These are phyloP conservation scores for Empidonax alnorum DNA, from an alignment of 2,113 vertebrate species.

Conservation along the genomic window DNA sequence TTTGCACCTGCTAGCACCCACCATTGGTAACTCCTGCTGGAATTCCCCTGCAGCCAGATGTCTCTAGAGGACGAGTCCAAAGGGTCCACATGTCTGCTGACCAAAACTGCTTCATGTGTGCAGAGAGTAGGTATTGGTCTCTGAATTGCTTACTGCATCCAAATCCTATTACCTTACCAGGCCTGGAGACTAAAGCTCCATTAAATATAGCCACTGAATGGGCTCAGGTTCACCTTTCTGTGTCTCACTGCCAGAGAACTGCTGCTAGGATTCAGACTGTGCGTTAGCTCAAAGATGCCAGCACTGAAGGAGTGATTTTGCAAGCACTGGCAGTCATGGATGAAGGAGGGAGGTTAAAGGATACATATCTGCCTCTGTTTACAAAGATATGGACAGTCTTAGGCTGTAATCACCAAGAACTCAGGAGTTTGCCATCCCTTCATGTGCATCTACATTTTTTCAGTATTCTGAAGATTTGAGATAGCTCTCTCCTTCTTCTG, in stretches of 20 bases:
- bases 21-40: not conserved
- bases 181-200: not conserved
- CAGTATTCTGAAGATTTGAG: not conserved
- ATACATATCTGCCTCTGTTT: not conserved
- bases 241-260: not conserved
- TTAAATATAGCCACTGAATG: not conserved
- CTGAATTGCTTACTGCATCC: fast-evolving
- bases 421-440: not conserved
- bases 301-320: not conserved
- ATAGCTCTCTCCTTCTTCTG: not conserved
- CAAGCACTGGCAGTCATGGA: not conserved
- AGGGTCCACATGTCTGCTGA: not conserved
- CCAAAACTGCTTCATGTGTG: not conserved
- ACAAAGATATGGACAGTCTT: not conserved
- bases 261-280: not conserved
- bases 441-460: not conserved
- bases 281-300: not conserved
- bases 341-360: not conserved
- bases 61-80: not conserved
- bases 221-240: not conserved
- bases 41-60: not conserved
- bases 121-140: not conserved
- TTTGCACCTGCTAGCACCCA: not conserved
- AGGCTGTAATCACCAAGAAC: not conserved
- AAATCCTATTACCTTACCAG: not conserved